Evolutionary conservation across 2,888 invertebrate species (phyloP).

Genomic region (Caenorhabditis parvicauda): DNA sequence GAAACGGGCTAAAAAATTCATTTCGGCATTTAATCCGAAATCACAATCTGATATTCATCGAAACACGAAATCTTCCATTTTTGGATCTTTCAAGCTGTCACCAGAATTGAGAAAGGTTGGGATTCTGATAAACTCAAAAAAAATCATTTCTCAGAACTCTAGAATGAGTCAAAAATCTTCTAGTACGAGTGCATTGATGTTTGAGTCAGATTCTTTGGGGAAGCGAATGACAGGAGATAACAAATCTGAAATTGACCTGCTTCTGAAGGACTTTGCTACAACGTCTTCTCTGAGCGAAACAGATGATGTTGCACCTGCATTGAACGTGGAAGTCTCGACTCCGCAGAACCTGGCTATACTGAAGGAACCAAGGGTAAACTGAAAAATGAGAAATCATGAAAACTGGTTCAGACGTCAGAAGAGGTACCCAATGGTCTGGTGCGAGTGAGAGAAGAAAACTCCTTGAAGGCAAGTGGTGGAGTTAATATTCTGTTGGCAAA

Average conservation of each 20-base stretch:
- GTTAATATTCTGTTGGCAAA: conserved; percentile 23
- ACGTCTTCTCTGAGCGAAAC: conserved; percentile 26
- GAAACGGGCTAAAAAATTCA: conserved; percentile 38
- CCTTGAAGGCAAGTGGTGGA: conserved; percentile 29
- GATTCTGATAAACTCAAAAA: background rate
- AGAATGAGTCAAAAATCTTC: conserved; percentile 24
- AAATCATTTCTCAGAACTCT: background rate
- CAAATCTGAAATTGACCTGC: background rate
- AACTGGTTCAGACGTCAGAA: background rate
- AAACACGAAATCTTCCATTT: background rate
- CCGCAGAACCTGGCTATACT: conserved; percentile 9
- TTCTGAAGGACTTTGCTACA: background rate
- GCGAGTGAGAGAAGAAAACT: conserved; percentile 22
- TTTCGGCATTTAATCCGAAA: conserved; percentile 38
- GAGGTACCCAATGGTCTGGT: conserved; percentile 26
- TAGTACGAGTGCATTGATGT: conserved; percentile 30
- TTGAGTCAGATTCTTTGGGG: conserved; percentile 9
- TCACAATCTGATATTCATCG: conserved; percentile 30
- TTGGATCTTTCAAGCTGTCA: background rate
- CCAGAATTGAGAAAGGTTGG: conserved; percentile 3
- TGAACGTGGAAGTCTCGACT: conserved; percentile 20
- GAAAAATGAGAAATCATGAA: background rate
- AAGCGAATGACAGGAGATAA: background rate
- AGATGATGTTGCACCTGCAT: conserved; percentile 20
- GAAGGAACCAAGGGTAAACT: conserved; percentile 10